A percentile compares a stretch with the other conserved stretches of the same genome.
These are phyloP conservation scores for Ectemnius lituratus DNA, from an alignment of 2,888 invertebrate genomes.

Conservation along the genomic window DNA sequence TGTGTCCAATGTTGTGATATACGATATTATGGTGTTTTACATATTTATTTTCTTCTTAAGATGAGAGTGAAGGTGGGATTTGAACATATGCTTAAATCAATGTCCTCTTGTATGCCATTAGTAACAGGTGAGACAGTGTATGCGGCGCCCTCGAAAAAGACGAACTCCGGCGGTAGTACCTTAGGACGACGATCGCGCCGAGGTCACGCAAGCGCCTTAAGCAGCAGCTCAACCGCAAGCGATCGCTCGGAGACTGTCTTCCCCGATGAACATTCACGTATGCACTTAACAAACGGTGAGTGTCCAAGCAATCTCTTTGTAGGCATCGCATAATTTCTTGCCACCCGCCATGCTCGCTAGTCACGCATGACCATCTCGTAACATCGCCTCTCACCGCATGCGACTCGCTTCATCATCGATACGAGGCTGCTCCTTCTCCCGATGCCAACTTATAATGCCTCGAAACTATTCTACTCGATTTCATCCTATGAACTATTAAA, in stretches of 20 bases:
- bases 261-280: constrained; percentile 70
- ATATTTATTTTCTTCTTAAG: too few species aligned
- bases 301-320: constrained; percentile 4
- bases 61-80: too few species aligned
- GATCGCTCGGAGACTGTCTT: constrained; percentile 70
- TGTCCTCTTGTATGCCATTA: constrained; percentile 19
- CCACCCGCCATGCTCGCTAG: constrained; percentile 15
- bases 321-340: not conserved
- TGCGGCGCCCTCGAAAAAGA: constrained; percentile 71
- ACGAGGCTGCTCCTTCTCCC: too few species aligned
- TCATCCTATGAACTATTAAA: too few species aligned
- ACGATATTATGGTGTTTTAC: too few species aligned
- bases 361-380: constrained; percentile 18
- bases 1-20: too few species aligned
- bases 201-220: constrained; percentile 80
- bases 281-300: constrained; percentile 71
- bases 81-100: constrained; percentile 2
- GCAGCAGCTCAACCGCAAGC: constrained; percentile 78
- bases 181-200: constrained; percentile 79
- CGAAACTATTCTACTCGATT: too few species aligned
- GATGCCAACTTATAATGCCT: too few species aligned
- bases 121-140: constrained; percentile 68
- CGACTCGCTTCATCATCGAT: constrained; percentile 14
- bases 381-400: constrained; percentile 6
- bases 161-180: constrained; percentile 77